phyloP scores from a whole-genome alignment of 2,797 vertebrate species.

The Diceros bicornis region DNA sequence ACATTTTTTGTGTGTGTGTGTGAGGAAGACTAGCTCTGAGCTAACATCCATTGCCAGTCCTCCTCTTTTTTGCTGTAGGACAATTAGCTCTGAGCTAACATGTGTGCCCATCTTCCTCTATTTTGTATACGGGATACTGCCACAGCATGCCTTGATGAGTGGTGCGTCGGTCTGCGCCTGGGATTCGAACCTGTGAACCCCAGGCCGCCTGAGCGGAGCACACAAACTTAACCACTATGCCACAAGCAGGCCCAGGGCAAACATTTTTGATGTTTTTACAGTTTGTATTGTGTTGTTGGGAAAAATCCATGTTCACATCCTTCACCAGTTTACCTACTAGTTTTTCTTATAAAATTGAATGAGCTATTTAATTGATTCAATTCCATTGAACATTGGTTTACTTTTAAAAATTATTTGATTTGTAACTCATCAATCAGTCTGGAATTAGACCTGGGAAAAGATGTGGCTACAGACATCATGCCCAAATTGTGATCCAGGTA shows the following conservation, averaged over 20 bases:
- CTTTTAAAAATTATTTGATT: slow-evolving; percentile 26
- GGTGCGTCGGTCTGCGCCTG: no score
- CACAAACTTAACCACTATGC: no score
- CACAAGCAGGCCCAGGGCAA: background rate
- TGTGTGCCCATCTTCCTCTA: no score
- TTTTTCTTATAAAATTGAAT: slow-evolving; percentile 56
- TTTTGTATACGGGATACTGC: no score
- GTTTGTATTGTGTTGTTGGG: background rate
- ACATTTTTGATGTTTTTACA: slow-evolving; percentile 8
- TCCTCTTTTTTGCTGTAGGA: no score
- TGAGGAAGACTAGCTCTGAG: no score
- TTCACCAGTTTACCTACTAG: slow-evolving; percentile 28
- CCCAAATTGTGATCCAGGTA: background rate
- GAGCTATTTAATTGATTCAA: background rate
- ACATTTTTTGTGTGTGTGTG: background rate
- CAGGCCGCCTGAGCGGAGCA: no score
- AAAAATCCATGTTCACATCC: slow-evolving; percentile 40
- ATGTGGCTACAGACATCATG: background rate
- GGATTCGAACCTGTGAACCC: no score
- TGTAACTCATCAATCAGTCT: slow-evolving; percentile 25
- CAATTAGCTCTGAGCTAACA: no score
- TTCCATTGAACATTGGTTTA: background rate
- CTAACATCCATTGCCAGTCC: no score
- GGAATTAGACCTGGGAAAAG: slow-evolving; percentile 32
- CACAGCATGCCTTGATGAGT: no score